phyloP scores from a whole-genome alignment of 2,113 vertebrate species.

The Protobothrops mucrosquamatus region DNA sequence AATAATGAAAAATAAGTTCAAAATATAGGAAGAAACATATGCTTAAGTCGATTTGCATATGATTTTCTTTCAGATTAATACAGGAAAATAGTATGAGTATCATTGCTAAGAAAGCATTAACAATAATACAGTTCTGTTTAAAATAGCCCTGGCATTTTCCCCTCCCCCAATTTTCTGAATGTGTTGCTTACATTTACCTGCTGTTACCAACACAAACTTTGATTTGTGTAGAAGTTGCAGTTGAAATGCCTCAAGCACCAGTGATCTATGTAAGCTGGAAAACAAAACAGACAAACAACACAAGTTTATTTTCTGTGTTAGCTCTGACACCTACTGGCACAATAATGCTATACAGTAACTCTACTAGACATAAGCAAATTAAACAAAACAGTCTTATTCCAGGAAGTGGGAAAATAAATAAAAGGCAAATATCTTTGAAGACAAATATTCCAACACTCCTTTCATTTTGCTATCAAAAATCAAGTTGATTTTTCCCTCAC shows the following conservation, averaged over 20 bases:
- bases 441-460: background rate
- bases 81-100: background rate
- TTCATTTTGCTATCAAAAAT: background rate
- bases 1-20: background rate
- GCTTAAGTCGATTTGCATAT: background rate
- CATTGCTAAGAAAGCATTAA: background rate
- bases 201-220: background rate
- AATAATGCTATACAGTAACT: constrained; percentile 24
- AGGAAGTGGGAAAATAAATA: constrained; percentile 18
- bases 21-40: background rate
- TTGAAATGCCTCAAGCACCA: background rate
- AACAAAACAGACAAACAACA: background rate
- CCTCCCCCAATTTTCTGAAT: background rate
- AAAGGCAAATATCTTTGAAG: constrained; percentile 25
- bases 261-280: background rate
- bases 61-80: background rate
- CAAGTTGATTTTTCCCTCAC: background rate
- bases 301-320: constrained; percentile 22
- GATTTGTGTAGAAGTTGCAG: background rate
- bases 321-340: constrained; percentile 64
- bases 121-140: background rate
- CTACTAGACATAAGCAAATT: background rate
- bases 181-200: background rate
- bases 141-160: background rate
- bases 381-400: background rate